Percentiles rank a stretch among this genome's conserved stretches.
Evolutionary conservation across 2,113 vertebrate species (phyloP).

Genomic region (Poeciliopsis occidentalis): DNA sequence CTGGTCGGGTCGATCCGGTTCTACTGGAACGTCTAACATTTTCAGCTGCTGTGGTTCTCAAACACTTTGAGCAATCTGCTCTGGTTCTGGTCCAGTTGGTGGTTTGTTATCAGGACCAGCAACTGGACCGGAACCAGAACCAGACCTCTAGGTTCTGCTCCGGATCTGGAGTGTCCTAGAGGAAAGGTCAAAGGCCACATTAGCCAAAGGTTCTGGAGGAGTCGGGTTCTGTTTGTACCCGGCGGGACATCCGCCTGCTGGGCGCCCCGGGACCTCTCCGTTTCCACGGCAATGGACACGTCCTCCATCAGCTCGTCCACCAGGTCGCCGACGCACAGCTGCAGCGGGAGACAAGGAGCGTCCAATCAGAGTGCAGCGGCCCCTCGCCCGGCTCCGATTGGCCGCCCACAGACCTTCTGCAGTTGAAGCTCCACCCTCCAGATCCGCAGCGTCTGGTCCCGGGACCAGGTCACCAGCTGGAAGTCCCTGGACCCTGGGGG

Average conservation of each 20-base stretch:
- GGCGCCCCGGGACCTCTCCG: constrained; percentile 85
- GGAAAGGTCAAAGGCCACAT: neutral
- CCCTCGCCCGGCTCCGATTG: neutral
- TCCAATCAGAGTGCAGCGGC: neutral
- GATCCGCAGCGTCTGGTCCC: constrained; percentile 95
- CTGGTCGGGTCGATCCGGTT: too few relatives aligned
- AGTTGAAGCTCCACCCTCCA: constrained; percentile 96
- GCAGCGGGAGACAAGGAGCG: constrained; percentile 1
- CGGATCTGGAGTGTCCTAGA: too few relatives aligned
- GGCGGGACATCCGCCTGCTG: constrained; percentile 79
- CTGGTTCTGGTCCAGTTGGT: too few relatives aligned
- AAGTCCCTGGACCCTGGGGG: constrained; percentile 90
- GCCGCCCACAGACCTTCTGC: constrained; percentile 84
- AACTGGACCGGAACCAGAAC: too few relatives aligned
- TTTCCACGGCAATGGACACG: constrained; percentile 86
- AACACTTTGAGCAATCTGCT: too few relatives aligned
- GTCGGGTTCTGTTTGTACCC: constrained; percentile 51
- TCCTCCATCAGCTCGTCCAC: constrained; percentile 92
- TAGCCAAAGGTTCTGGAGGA: neutral
- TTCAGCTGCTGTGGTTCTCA: too few relatives aligned
- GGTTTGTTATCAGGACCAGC: too few relatives aligned
- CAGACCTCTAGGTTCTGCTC: too few relatives aligned
- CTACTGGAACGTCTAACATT: too few relatives aligned
- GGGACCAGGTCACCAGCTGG: constrained; percentile 96
- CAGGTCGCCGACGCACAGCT: constrained; percentile 93